These are phyloP conservation scores for Drosophila neotestacea DNA, from an alignment of 2,888 invertebrate species.

Conservation along the genomic window DNA sequence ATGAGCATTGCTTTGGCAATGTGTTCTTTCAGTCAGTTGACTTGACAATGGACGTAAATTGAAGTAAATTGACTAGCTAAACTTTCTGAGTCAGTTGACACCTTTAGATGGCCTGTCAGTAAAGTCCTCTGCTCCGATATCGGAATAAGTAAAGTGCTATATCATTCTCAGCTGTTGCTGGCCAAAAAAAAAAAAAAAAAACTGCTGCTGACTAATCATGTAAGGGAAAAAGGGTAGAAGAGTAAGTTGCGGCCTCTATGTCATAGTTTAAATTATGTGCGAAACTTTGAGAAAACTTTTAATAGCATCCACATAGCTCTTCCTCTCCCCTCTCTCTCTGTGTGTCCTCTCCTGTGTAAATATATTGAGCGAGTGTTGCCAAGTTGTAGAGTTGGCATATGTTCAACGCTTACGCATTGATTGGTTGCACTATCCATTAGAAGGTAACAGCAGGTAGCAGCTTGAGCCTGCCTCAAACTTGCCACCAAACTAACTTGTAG, in stretches of 20 bases:
- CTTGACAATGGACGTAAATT: conserved; percentile 1
- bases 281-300: conserved; percentile 75
- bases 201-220: conserved; percentile 65
- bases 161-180: conserved; percentile 49
- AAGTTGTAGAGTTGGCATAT: conserved; percentile 58
- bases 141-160: conserved; percentile 56
- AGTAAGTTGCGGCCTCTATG: conserved; percentile 42
- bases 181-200: not conserved
- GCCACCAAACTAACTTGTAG: conserved; percentile 29
- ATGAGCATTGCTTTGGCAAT: conserved; percentile 16
- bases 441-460: conserved; percentile 33
- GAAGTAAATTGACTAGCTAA: conserved; percentile 34
- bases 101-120: conserved; percentile 39
- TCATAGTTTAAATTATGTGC: conserved; percentile 78
- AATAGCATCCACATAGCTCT: conserved; percentile 62
- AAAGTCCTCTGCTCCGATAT: conserved; percentile 6
- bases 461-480: conserved; percentile 36
- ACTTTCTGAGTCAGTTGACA: conserved; percentile 32
- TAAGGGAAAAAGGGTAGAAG: conserved; percentile 10
- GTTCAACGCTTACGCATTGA: conserved; percentile 67
- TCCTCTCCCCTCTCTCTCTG: not conserved
- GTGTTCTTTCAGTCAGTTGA: not conserved
- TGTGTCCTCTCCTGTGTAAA: conserved; percentile 35
- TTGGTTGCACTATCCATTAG: conserved; percentile 68
- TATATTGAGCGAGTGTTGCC: conserved; percentile 36